Evolutionary conservation across 35 echinoderm and acorn worm species (phyloP), one percentile per base, ranked within the genome.

Genomic region (Acanthaster planci): DNA sequence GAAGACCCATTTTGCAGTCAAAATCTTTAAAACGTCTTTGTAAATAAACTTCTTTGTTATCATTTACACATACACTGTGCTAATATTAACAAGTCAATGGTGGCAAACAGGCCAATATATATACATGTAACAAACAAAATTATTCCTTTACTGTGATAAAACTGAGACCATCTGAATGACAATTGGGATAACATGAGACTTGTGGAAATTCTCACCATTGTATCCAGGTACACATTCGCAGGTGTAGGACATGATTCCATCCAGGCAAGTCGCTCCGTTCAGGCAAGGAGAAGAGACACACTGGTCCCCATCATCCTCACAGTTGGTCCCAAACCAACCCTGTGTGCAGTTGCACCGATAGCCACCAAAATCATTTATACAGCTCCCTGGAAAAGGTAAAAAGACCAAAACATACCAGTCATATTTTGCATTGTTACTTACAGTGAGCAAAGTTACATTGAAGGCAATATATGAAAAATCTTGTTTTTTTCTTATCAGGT

Each of bases 141-240:
- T 47, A 47, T 6, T 47, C 4, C 42, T 47, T 47, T 47, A 4
- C 42, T 47, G 12, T 12, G 12, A 47, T 6, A 47, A 47, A 47
- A 47, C 42, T 6, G 12, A 55, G 57, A 38, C 84, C 53, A 67
- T 84, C 42, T 47, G 4, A 12, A 47, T 12, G 4, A 47, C 42
- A 47, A 47, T 47, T 47, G 4, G 4, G 42, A 12, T 6, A 47
- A 12, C 4, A 47, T 47, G 12, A 47, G 42, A 12, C 42, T 47
- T 47, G 4, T 47, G 42, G 4, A 47, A 47, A 47, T 12, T 31
- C 64, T 2, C 7, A 72, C 91, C 91, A 80, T 79, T 81, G 47
- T 55, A 93, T 31, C 91, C 91, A 38, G 80, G 10, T 12, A 38
- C 80, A 77, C 91, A 93, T 15, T 89, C 76, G 22, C 91, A 93